These are phyloP conservation scores for Tubulanus polymorphus DNA, from an alignment of 2,888 invertebrate species.

Conservation along the genomic window DNA sequence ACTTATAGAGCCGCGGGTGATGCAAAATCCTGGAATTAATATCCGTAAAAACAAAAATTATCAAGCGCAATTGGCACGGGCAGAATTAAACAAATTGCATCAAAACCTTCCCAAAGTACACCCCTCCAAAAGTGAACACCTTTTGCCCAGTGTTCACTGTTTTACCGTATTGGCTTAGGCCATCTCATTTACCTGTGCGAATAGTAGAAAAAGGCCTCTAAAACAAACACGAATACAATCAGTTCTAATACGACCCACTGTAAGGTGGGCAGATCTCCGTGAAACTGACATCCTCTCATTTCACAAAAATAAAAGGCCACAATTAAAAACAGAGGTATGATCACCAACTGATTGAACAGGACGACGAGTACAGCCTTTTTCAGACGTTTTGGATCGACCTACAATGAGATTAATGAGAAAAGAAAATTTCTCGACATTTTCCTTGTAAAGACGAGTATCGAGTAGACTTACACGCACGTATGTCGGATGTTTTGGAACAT, in stretches of 20 bases:
- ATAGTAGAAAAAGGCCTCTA: constrained; percentile 82
- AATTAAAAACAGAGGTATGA: constrained; percentile 65
- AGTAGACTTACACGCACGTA: too few relatives aligned
- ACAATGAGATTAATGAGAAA: too few relatives aligned
- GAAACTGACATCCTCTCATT: constrained; percentile 63
- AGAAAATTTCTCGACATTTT: too few relatives aligned
- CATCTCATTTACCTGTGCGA: constrained; percentile 71
- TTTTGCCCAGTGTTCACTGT: too few relatives aligned
- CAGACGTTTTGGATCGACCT: too few relatives aligned
- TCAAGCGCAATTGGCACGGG: too few relatives aligned
- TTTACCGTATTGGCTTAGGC: too few relatives aligned
- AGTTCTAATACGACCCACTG: constrained; percentile 70
- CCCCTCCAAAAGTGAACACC: too few relatives aligned
- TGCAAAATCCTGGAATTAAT: constrained; percentile 65
- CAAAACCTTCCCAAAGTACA: too few relatives aligned
- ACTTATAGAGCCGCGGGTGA: constrained; percentile 69
- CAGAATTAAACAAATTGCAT: not conserved
- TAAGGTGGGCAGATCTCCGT: constrained; percentile 68
- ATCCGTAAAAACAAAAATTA: too few relatives aligned
- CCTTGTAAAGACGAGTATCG: too few relatives aligned
- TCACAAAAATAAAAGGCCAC: constrained; percentile 63
- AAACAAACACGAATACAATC: constrained; percentile 68
- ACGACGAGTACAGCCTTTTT: constrained; percentile 65
- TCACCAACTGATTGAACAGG: constrained; percentile 69
- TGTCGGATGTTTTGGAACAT: too few relatives aligned